Percentiles rank a stretch among this genome's conserved stretches.
Conservation (phyloP, 1,140 invertebrate species). For the Drosophila watanabei region DNA sequence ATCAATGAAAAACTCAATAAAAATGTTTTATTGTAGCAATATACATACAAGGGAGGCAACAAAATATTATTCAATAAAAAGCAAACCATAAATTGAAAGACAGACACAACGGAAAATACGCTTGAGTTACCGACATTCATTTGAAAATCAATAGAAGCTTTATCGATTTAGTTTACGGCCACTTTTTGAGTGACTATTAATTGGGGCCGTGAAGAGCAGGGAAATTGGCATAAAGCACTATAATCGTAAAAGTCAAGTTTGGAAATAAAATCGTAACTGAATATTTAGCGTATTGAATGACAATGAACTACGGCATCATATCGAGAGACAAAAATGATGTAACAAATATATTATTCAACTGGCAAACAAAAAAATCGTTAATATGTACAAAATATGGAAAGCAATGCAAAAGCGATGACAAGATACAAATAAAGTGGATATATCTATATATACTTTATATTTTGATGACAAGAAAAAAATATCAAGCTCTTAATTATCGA, state of each 20-base stretch:
- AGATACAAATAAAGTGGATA: too few relatives aligned
- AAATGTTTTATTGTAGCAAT: conserved; percentile 3
- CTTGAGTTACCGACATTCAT: conserved; percentile 11
- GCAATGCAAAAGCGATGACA: too few relatives aligned
- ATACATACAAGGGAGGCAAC: conserved; percentile 2
- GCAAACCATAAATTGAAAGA: conserved; percentile 11
- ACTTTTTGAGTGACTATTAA: conserved; percentile 29
- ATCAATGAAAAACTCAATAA: neutral
- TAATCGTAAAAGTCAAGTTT: conserved; percentile 23
- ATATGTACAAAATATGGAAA: neutral
- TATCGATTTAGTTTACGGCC: conserved; percentile 21
- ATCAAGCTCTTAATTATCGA: neutral
- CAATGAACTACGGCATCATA: neutral
- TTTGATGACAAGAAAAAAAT: neutral
- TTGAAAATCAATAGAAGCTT: conserved; percentile 40
- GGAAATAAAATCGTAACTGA: conserved; percentile 19
- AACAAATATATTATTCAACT: neutral
- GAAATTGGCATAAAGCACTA: conserved; percentile 15
- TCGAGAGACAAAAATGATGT: neutral
- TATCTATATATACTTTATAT: too few relatives aligned
- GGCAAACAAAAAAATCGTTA: neutral
- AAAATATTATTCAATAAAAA: conserved; percentile 23
- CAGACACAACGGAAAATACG: neutral
- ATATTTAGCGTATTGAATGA: conserved; percentile 6
- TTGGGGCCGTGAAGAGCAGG: conserved; percentile 15